Conservation (phyloP, 2,888 invertebrate genomes). For the Gryllus longicercus region DNA sequence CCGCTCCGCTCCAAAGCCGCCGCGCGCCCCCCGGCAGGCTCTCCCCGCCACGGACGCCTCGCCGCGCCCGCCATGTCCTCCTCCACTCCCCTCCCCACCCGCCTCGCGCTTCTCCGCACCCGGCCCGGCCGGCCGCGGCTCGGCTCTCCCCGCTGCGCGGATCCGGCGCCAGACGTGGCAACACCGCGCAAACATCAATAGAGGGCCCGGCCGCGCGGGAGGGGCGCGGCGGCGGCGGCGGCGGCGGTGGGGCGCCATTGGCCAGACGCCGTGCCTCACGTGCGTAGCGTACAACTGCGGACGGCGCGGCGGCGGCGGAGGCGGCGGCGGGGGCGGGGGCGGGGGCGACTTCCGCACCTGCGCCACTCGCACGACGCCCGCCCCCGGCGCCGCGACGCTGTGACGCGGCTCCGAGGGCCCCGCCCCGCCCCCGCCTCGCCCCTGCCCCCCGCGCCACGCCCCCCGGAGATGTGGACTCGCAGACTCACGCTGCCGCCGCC, state of each 20-base stretch:
- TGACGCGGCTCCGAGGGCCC: not conserved
- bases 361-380: not conserved
- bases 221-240: not conserved
- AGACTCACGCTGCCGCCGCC: no score
- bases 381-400: slow-evolving; percentile 4
- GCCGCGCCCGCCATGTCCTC: not conserved
- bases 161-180: not conserved
- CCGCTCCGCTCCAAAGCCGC: not conserved
- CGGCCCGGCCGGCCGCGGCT: not conserved
- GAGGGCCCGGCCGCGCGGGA: not conserved
- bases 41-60: not conserved
- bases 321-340: not conserved
- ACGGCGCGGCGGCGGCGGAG: not conserved
- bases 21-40: not conserved
- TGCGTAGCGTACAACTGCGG: slow-evolving; percentile 17
- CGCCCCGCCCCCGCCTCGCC: not conserved
- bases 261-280: not conserved
- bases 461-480: no score
- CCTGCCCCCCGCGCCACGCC: no score
- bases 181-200: slow-evolving; percentile 17
- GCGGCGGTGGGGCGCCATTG: not conserved
- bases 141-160: not conserved
- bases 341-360: not conserved
- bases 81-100: not conserved
- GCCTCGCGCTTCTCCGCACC: not conserved